These are phyloP conservation scores for Eupithecia centaureata DNA, from an alignment of 2,888 invertebrate genomes.

Conservation along the genomic window DNA sequence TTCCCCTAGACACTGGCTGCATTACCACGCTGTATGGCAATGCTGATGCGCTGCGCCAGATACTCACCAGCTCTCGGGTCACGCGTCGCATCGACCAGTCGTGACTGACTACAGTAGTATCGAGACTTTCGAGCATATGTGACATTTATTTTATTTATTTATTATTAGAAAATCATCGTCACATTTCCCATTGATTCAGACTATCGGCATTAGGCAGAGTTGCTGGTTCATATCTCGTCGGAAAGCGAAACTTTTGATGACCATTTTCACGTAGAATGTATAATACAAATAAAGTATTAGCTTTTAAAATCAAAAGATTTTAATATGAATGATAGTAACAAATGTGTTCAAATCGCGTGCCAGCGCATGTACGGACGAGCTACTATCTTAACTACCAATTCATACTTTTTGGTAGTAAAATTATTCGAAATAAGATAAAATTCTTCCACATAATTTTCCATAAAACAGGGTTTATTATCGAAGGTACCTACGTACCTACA, in stretches of 20 bases:
- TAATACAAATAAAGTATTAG: neutral
- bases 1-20: too few relatives aligned
- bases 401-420: slow-evolving; percentile 43
- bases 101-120: too few relatives aligned
- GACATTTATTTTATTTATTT: too few relatives aligned
- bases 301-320: neutral
- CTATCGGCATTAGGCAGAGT: neutral
- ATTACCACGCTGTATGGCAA: too few relatives aligned
- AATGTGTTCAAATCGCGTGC: slow-evolving; percentile 71
- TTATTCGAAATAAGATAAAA: slow-evolving; percentile 15
- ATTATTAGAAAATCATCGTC: too few relatives aligned
- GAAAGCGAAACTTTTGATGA: neutral
- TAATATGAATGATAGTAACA: slow-evolving; percentile 41
- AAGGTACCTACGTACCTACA: slow-evolving; percentile 5
- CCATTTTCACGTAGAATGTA: neutral
- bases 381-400: slow-evolving; percentile 38
- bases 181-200: neutral
- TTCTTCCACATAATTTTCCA: slow-evolving; percentile 33
- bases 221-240: neutral
- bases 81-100: neutral
- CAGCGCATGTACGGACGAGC: slow-evolving; percentile 48
- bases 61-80: neutral
- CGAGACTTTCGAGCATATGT: too few relatives aligned
- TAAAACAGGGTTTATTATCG: slow-evolving; percentile 50
- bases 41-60: too few relatives aligned